These are phyloP conservation scores for Cosmorhoe ocellata DNA, from an alignment of 2,888 invertebrate genomes.

Conservation along the genomic window DNA sequence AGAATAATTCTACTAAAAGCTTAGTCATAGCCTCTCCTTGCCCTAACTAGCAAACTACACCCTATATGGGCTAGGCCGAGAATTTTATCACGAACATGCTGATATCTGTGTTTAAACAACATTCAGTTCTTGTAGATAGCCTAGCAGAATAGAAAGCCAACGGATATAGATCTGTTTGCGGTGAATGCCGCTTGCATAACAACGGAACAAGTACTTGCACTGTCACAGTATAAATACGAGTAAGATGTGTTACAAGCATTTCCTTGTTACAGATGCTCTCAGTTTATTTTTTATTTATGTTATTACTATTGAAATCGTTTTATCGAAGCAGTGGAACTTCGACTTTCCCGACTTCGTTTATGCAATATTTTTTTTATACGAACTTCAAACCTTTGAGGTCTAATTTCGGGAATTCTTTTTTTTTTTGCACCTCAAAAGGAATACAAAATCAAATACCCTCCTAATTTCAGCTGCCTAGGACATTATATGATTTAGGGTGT, in stretches of 20 bases:
- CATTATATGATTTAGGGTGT: too few species aligned
- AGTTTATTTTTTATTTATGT: not conserved
- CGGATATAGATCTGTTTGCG: constrained; percentile 19
- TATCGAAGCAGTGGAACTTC: too few species aligned
- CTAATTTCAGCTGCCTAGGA: too few species aligned
- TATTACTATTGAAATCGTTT: not conserved
- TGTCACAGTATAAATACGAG: constrained; percentile 4
- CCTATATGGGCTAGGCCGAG: constrained; percentile 1
- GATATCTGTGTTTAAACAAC: not conserved
- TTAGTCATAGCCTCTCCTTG: constrained; percentile 8
- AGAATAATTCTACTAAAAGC: not conserved
- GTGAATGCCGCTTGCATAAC: constrained; percentile 32
- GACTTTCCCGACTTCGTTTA: too few species aligned
- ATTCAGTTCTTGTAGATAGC: constrained; percentile 3
- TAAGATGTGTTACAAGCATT: constrained; percentile 3
- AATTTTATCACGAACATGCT: constrained; percentile 1
- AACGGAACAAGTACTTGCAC: constrained; percentile 29
- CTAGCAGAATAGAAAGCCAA: not conserved
- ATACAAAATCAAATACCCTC: too few species aligned
- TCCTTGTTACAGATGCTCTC: constrained; percentile 17
- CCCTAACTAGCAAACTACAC: constrained; percentile 1
- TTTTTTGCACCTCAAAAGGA: too few species aligned
- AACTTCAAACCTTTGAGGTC: too few species aligned
- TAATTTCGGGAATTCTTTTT: too few species aligned
- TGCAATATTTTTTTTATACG: too few species aligned